These are phyloP conservation scores for Opisthocomus hoazin DNA, from an alignment of 2,113 vertebrate species.

Conservation along the genomic window DNA sequence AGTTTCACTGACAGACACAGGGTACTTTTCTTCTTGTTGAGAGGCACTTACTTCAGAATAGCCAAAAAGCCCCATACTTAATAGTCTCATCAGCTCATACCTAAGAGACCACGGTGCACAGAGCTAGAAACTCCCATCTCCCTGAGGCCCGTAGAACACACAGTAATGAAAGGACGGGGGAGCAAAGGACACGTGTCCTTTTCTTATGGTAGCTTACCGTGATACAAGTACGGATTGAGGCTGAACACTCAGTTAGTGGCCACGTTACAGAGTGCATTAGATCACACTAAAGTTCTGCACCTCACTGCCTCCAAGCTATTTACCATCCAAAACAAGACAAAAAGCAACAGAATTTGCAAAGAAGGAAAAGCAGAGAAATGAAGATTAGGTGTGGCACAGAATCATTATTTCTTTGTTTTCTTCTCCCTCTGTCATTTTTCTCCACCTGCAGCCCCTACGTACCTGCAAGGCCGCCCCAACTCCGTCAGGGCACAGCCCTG, in stretches of 20 bases:
- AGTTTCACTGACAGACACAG: not conserved
- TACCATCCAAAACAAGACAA: not conserved
- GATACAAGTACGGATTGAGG: not conserved
- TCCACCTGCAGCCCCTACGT: not conserved
- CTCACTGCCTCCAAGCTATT: not conserved
- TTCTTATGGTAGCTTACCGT: not conserved
- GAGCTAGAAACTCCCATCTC: not conserved
- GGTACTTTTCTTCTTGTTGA: not conserved
- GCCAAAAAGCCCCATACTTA: not conserved
- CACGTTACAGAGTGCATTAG: not conserved
- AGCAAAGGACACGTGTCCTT: not conserved
- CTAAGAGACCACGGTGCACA: not conserved
- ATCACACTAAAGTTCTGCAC: not conserved
- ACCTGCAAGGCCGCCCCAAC: not conserved
- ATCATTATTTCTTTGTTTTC: not conserved
- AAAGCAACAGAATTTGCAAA: not conserved
- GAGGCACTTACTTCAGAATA: not conserved
- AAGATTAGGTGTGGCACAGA: not conserved
- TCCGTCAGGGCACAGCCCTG: not conserved
- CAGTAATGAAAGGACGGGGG: not conserved
- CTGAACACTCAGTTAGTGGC: not conserved
- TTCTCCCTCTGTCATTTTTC: not conserved
- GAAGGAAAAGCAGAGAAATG: not conserved
- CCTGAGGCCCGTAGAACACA: not conserved
- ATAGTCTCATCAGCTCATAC: not conserved